Conservation (phyloP, 2,113 vertebrate species). For the Laticauda laticaudata region DNA sequence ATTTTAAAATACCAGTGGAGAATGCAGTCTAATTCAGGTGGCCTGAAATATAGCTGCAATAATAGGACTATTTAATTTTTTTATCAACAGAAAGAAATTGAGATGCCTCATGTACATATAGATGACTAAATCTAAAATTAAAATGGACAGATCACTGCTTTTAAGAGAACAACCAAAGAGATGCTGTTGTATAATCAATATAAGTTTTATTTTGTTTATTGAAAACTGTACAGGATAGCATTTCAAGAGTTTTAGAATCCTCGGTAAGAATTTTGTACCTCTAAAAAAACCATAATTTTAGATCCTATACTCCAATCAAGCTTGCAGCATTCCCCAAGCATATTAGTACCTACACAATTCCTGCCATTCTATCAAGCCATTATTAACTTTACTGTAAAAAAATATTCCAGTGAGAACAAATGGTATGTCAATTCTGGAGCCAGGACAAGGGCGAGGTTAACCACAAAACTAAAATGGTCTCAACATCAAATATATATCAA, state of each 20-base stretch:
- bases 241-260: background rate
- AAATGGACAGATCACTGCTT: background rate
- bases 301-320: background rate
- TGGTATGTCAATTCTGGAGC: background rate
- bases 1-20: slow-evolving; percentile 6
- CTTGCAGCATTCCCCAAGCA: background rate
- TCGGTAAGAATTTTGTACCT: background rate
- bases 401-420: background rate
- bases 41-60: background rate
- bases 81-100: background rate
- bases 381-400: background rate
- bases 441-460: background rate
- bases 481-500: background rate
- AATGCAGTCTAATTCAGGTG: background rate
- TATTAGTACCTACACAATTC: background rate
- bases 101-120: background rate
- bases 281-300: background rate
- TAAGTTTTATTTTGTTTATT: background rate
- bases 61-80: background rate
- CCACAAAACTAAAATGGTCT: background rate
- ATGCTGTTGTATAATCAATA: background rate
- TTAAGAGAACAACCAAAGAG: background rate
- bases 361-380: background rate
- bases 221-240: background rate
- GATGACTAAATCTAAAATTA: background rate